phyloP scores from a whole-genome alignment of 2,797 vertebrate genomes.

The Sebastolobus altivelis region DNA sequence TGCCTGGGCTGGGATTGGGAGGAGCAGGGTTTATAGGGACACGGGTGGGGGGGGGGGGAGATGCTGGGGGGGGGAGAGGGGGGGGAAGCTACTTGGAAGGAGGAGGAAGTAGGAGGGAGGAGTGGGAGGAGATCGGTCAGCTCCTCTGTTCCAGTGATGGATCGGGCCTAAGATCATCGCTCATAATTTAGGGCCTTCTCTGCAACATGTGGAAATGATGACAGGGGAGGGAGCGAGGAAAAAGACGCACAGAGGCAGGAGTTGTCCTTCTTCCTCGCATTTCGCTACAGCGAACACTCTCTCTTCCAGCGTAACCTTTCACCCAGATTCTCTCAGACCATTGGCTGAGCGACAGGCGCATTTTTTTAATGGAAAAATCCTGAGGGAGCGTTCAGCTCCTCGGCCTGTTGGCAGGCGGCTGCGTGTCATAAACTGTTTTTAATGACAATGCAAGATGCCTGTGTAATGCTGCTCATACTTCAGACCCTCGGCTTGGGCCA shows the following conservation, averaged over 20 bases:
- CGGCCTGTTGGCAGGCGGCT: slow-evolving; percentile 69
- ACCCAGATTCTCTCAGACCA: slow-evolving; percentile 74
- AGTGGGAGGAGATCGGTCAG: slow-evolving; percentile 65
- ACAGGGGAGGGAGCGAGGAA: slow-evolving; percentile 22
- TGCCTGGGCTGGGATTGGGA: slow-evolving; percentile 77
- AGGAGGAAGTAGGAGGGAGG: slow-evolving; percentile 62
- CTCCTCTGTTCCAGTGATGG: slow-evolving; percentile 68
- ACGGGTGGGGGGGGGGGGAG: slow-evolving; percentile 15
- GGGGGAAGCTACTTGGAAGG: slow-evolving; percentile 10
- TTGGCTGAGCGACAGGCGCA: slow-evolving; percentile 56
- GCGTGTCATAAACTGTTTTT: slow-evolving; percentile 75
- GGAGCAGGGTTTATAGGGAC: slow-evolving; percentile 74
- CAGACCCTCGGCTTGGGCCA: slow-evolving; percentile 39
- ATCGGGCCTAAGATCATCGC: slow-evolving; percentile 61
- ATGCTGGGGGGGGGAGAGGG: slow-evolving; percentile 43
- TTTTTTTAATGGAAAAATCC: slow-evolving; percentile 76
- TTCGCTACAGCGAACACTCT: slow-evolving; percentile 37
- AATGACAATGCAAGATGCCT: slow-evolving; percentile 80
- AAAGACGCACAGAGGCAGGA: slow-evolving; percentile 23
- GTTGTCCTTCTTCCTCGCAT: slow-evolving; percentile 27
- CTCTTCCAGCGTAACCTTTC: slow-evolving; percentile 75
- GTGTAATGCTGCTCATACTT: slow-evolving; percentile 60
- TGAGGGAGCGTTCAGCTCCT: slow-evolving; percentile 52
- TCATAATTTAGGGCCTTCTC: slow-evolving; percentile 52
- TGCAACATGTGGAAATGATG: slow-evolving; percentile 63